Percentiles rank a stretch among this genome's conserved stretches.
These are phyloP conservation scores for Melipona beecheii DNA, from an alignment of 2,888 invertebrate genomes.

Conservation along the genomic window DNA sequence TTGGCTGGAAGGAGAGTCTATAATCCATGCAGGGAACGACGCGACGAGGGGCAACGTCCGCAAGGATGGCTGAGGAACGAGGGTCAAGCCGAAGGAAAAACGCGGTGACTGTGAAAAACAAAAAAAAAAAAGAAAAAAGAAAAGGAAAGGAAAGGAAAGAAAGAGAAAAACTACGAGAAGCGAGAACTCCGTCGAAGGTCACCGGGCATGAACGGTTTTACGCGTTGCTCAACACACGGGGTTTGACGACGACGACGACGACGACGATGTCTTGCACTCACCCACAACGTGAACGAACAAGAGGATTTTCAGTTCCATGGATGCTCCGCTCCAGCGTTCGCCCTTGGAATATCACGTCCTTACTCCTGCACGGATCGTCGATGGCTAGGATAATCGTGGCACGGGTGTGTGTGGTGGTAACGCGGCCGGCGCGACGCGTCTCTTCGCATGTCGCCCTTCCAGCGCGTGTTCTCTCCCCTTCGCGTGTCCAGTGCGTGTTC, in stretches of 20 bases:
- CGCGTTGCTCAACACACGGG: no score
- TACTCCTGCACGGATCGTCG: slow-evolving; percentile 12
- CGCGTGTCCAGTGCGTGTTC: slow-evolving; percentile 32
- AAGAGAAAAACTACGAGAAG: no score
- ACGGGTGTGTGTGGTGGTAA: slow-evolving; percentile 40
- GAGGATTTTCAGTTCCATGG: slow-evolving; percentile 79
- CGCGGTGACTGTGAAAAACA: background rate
- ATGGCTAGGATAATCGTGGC: slow-evolving; percentile 29
- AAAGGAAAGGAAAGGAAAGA: no score
- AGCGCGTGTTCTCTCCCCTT: slow-evolving; percentile 28
- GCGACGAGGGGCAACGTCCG: slow-evolving; percentile 50
- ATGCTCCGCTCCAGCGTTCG: slow-evolving; percentile 48
- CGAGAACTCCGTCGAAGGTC: no score
- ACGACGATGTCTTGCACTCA: slow-evolving; percentile 54
- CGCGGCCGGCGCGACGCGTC: slow-evolving; percentile 64
- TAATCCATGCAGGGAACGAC: slow-evolving; percentile 54
- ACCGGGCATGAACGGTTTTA: no score
- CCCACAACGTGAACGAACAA: slow-evolving; percentile 73
- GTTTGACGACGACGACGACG: no score
- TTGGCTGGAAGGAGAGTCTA: slow-evolving; percentile 11
- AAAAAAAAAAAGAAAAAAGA: no score
- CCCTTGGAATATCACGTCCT: slow-evolving; percentile 7
- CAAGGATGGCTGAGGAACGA: slow-evolving; percentile 29
- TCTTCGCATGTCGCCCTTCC: slow-evolving; percentile 68
- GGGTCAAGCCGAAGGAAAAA: slow-evolving; percentile 20